Evolutionary conservation across 2,888 invertebrate genomes (phyloP), one percentile per base, ranked within the genome.

Genomic region (Eupithecia pulchellata): DNA sequence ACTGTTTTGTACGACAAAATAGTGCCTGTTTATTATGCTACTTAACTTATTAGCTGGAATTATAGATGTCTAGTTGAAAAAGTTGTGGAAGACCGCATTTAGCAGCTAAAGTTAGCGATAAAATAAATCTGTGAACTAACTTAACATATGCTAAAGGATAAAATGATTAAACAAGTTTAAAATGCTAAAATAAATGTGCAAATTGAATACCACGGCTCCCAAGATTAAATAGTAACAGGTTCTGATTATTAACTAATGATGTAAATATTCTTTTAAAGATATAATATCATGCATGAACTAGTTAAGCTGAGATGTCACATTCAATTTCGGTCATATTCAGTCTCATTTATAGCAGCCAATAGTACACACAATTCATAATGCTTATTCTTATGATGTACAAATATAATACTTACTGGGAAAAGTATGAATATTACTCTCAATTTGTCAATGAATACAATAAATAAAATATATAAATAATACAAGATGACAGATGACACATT

Each of bases 291-390:
- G 27, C 60, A 36, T n/a, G 27, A 58, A n/a, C 20, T n/a, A 58
- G 13, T 29, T 47, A 64, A 77, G 72, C 65, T 55, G 69, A 77
- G 62, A 70, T 58, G 62, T 68, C 71, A 68, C 73, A 74, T 75
- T 74, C 70, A 67, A 70, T 74, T 75, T 72, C 72, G 68, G 69
- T 77, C 69, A 70, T 74, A 68, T 69, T 78, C 78, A 78, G 78
- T 78, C 78, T 78, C 78, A 78, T 77, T 72, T 66, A 61, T 77
- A 78, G 77, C 75, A 76, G 73, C 78, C 78, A 76, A 75, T 72
- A 68, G 71, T 73, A 47, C 67, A 73, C 63, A 78, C 72, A 73
- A 75, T 68, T 70, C 68, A 52, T 27, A 29, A 42, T 63, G 68
- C 52, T 63, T 61, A 72, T 66, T 32, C 63, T 68, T 68, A 66